Evolutionary conservation across 1,140 invertebrate genomes (phyloP).

Genomic region (Calosoma granatense): DNA sequence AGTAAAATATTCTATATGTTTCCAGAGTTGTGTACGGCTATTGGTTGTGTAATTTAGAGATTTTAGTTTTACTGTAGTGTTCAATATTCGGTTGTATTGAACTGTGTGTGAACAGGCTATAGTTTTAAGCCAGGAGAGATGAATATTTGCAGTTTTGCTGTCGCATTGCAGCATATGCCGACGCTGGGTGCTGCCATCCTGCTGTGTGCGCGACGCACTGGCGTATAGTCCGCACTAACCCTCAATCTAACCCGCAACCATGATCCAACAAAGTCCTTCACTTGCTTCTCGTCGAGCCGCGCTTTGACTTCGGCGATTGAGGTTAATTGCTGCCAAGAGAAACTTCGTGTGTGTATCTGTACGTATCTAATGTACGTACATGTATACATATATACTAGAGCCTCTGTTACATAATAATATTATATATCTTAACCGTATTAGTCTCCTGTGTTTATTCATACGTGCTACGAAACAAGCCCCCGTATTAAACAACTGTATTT

Average conservation of each 20-base stretch:
- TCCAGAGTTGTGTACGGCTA: too few species aligned
- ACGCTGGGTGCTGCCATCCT: background rate
- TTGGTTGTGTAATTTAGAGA: too few species aligned
- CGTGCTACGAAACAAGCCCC: background rate
- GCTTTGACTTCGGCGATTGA: conserved; percentile 3
- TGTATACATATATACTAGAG: background rate
- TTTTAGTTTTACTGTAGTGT: too few species aligned
- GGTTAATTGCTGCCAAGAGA: conserved; percentile 4
- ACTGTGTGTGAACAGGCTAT: background rate
- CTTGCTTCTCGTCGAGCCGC: background rate
- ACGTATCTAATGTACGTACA: background rate
- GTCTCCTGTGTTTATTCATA: background rate
- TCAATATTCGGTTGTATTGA: background rate
- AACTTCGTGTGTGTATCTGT: background rate
- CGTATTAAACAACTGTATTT: too few species aligned
- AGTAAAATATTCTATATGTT: too few species aligned
- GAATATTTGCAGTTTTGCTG: conserved; percentile 3
- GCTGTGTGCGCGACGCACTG: background rate
- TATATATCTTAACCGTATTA: background rate
- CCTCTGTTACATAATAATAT: background rate
- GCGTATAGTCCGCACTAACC: background rate
- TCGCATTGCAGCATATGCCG: background rate
- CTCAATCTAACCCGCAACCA: background rate
- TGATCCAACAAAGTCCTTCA: too few species aligned
- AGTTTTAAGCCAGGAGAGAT: background rate